Percentiles rank a stretch among this genome's conserved stretches.
Evolutionary conservation across 2,888 invertebrate genomes (phyloP).

Genomic region (Cancer borealis): DNA sequence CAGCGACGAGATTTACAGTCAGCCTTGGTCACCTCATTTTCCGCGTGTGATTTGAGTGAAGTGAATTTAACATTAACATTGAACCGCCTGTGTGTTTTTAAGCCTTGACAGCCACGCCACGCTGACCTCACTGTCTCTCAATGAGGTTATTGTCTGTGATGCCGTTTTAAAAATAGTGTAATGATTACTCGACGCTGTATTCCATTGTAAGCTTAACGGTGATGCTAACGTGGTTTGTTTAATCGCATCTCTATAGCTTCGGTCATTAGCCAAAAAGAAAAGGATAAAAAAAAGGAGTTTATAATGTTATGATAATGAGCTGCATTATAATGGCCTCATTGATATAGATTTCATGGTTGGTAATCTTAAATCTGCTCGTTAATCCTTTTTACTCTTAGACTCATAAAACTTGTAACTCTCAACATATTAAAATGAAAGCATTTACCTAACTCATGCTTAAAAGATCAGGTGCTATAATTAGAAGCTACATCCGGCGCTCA

Average conservation of each 20-base stretch:
- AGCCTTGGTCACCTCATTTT: background rate
- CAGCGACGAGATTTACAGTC: background rate
- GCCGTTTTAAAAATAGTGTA: background rate
- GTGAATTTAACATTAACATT: background rate
- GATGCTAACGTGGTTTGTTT: background rate
- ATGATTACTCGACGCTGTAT: background rate
- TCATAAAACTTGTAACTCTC: background rate
- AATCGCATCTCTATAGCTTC: background rate
- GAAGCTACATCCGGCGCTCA: background rate
- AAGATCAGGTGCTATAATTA: background rate
- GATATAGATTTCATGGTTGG: background rate
- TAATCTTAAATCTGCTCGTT: background rate
- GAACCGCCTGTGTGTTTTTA: background rate
- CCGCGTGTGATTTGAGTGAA: background rate
- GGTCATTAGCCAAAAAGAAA: background rate
- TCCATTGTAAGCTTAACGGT: background rate
- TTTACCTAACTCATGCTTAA: background rate
- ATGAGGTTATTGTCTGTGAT: background rate
- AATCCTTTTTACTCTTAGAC: background rate
- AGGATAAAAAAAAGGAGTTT: no score
- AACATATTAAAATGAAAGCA: background rate
- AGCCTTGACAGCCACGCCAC: background rate
- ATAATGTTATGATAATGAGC: background rate
- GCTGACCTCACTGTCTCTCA: no score
- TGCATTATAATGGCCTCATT: background rate